Percentiles rank a stretch among this genome's conserved stretches.
Conservation (phyloP, 2,113 vertebrate genomes). For the Paratilapia polleni region DNA sequence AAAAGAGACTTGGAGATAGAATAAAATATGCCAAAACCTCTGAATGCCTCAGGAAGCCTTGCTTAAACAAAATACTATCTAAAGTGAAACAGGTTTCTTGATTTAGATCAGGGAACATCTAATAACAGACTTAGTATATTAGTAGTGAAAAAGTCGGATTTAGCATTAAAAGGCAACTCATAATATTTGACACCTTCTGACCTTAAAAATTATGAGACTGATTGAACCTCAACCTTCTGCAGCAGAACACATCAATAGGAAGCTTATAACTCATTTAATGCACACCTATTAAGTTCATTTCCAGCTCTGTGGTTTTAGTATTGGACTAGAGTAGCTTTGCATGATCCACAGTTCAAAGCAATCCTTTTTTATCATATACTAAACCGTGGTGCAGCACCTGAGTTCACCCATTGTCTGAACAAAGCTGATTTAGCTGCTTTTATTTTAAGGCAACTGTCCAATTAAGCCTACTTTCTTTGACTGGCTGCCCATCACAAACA, state of each 20-base stretch:
- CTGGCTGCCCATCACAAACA: too few species aligned
- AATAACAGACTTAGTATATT: neutral
- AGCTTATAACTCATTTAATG: too few species aligned
- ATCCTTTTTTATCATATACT: neutral
- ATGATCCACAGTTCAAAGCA: neutral
- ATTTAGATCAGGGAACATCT: neutral
- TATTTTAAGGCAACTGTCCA: neutral
- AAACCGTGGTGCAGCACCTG: neutral
- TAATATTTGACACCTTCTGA: too few species aligned
- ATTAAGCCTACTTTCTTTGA: neutral
- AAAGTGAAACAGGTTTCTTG: neutral
- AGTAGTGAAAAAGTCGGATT: neutral
- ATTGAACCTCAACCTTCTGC: too few species aligned
- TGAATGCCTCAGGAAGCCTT: neutral
- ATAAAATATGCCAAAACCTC: neutral
- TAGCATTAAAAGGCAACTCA: neutral
- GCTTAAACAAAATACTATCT: neutral
- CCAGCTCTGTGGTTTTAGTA: too few species aligned
- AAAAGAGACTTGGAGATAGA: neutral
- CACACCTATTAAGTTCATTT: too few species aligned
- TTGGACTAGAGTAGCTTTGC: too few species aligned
- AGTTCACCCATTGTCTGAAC: neutral
- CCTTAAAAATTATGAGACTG: too few species aligned
- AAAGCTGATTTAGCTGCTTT: neutral
- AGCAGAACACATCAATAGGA: too few species aligned